These are phyloP conservation scores for Metaphire vulgaris DNA, from an alignment of 1,140 invertebrate species.

Conservation along the genomic window DNA sequence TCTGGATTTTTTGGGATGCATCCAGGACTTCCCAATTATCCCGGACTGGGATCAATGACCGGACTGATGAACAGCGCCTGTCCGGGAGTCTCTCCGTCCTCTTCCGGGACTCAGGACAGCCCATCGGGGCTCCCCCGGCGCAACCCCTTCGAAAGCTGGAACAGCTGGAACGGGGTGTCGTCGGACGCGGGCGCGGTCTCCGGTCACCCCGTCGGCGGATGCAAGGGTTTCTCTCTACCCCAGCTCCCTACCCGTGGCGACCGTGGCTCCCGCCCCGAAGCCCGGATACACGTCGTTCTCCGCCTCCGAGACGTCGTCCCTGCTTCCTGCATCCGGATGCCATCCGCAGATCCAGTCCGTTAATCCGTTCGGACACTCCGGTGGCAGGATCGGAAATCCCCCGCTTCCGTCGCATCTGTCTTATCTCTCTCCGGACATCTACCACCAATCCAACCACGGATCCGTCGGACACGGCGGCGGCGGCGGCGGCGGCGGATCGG, in stretches of 20 bases:
- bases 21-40: background rate
- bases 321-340: background rate
- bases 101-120: background rate
- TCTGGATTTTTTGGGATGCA: conserved; percentile 7
- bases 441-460: background rate
- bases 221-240: conserved; percentile 13
- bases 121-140: background rate
- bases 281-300: background rate
- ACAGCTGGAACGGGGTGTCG: background rate
- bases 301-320: background rate
- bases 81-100: background rate
- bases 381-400: background rate
- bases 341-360: background rate
- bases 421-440: conserved; percentile 5
- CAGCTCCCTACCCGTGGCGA: conserved; percentile 3
- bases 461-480: background rate
- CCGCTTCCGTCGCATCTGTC: conserved; percentile 4
- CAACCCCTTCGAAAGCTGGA: conserved; percentile 1
- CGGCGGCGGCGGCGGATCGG: background rate
- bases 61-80: background rate
- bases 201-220: background rate
- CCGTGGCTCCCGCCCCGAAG: background rate
- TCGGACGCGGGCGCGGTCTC: background rate
- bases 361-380: background rate
- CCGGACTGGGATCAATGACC: background rate